Base-by-base conservation (phyloP, 2,888 invertebrate genomes). In the Ctenicera cuprea region DNA sequence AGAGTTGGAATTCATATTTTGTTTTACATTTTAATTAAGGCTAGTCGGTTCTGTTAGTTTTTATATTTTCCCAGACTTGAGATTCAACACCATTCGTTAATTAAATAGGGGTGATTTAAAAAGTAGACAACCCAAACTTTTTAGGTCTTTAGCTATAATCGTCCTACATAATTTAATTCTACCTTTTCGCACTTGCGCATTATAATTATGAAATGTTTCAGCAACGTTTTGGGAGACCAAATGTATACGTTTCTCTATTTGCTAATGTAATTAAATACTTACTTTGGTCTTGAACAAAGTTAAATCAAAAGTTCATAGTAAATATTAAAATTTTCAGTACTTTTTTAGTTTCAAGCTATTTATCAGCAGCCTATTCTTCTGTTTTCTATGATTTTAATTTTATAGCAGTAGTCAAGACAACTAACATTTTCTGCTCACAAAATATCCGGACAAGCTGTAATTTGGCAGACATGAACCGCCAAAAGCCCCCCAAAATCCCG, bases 1-100 rank as follows among this genome's bases (percentile, higher is more conserved):
- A 3, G 12, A 12, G 41, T 14, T 14, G 1, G n/a, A 41, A 14
- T 41, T 41, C 7, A 9, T 8, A 33, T 48, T 48, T 18, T 48
- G 18, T 48, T 48, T 48, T 48, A 48, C 18, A 48, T 48, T 48
- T 48, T 48, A 48, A 48, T 48, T 48, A 48, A 48, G 48, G 48
- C 11, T 48, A 48, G 48, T 48, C 20, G 48, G 48, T 48, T 48
- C 20, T 48, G 48, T 48, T 48, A 48, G 48, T 48, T 48, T 48
- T 18, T 48, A 18, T 48, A 48, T 48, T 20, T 48, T 18, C 48
- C 48, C 48, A 18, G 48, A 48, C 48, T 18, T n/a, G n/a, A 16
- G 43, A 2, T 43, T 14, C 16, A 48, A 48, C 48, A 48, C 20
- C 48, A 18, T 33, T 33, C 33, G 9, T 33, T 48, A 18, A 48